Percentiles rank a stretch among this genome's conserved stretches.
Conservation (phyloP, 1,140 invertebrate species). For the Oedothorax gibbosus region DNA sequence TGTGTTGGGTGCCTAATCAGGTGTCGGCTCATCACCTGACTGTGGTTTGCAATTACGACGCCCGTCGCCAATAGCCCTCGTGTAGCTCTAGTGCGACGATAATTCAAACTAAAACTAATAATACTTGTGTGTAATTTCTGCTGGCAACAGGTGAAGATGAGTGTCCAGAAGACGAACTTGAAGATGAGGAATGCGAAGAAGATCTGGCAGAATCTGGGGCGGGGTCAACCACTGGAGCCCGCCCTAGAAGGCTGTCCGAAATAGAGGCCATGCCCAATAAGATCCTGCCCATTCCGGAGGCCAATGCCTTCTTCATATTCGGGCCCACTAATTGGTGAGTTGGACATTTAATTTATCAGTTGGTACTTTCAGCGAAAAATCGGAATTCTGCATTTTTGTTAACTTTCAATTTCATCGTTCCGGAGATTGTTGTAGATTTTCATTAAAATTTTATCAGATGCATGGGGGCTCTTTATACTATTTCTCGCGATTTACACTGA, state of each 20-base stretch:
- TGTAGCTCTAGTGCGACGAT: too few species aligned
- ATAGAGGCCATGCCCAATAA: slow-evolving; percentile 82
- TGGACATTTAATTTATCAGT: background rate
- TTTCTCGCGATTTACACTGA: too few species aligned
- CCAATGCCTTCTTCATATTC: slow-evolving; percentile 96
- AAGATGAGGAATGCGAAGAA: slow-evolving; percentile 69
- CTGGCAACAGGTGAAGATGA: background rate
- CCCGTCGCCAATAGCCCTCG: too few species aligned
- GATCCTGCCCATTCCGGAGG: slow-evolving; percentile 93
- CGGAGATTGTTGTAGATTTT: too few species aligned
- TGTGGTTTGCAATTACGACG: too few species aligned
- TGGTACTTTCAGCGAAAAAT: too few species aligned
- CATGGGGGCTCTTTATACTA: too few species aligned
- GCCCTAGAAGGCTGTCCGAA: slow-evolving; percentile 92
- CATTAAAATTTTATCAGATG: too few species aligned
- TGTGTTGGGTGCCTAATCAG: too few species aligned
- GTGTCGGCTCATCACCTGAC: too few species aligned
- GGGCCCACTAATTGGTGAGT: slow-evolving; percentile 90
- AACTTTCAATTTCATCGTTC: too few species aligned
- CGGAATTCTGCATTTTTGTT: too few species aligned
- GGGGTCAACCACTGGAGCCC: slow-evolving; percentile 71
- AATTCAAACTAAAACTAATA: background rate
- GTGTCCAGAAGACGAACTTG: slow-evolving; percentile 59
- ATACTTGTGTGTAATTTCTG: background rate
- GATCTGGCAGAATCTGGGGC: slow-evolving; percentile 68